Evolutionary conservation across 2,888 invertebrate species (phyloP).

Genomic region (Odiellus spinosus): DNA sequence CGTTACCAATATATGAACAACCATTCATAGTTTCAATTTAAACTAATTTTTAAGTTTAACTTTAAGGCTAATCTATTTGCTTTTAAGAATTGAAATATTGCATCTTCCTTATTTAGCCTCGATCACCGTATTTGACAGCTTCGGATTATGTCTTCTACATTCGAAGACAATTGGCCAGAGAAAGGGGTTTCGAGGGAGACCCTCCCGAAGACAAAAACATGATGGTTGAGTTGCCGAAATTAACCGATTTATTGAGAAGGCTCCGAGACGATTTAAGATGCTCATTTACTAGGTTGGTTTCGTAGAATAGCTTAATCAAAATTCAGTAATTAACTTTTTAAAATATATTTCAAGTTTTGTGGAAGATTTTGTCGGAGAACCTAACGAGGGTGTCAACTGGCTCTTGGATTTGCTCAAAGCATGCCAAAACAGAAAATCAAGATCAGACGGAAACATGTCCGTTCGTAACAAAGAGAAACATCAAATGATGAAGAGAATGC

Average conservation of each 20-base stretch:
- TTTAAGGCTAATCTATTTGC: no score
- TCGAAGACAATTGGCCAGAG: not conserved
- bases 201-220: constrained; percentile 14
- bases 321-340: not conserved
- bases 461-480: not conserved
- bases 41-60: no score
- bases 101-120: no score
- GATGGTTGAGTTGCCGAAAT: constrained; percentile 14
- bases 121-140: not conserved
- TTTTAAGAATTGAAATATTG: no score
- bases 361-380: constrained; percentile 75
- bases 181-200: not conserved
- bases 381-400: constrained; percentile 69
- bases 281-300: constrained; percentile 13
- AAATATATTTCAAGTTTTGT: constrained; percentile 52
- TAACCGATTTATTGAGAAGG: constrained; percentile 15
- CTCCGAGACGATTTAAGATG: constrained; percentile 16
- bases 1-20: no score
- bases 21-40: no score
- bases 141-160: not conserved
- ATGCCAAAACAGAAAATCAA: constrained; percentile 32
- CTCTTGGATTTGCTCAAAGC: constrained; percentile 68
- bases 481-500: not conserved
- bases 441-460: not conserved
- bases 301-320: constrained; percentile 6